These are phyloP conservation scores for Automeris io DNA, from an alignment of 2,888 invertebrate genomes.

Conservation along the genomic window DNA sequence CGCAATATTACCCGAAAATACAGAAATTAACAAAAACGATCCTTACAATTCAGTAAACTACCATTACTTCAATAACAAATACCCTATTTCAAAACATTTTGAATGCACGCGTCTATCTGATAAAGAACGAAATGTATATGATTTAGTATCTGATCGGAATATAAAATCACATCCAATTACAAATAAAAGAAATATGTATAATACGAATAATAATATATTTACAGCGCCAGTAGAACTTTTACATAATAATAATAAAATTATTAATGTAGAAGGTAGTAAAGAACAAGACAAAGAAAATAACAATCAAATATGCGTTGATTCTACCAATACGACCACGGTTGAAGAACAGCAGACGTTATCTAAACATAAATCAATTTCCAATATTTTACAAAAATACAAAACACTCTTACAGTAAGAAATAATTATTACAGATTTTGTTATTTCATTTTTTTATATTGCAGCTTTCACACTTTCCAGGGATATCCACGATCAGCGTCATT, in stretches of 20 bases:
- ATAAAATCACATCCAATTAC: background rate
- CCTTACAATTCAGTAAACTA: background rate
- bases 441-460: background rate
- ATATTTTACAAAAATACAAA: conserved; percentile 47
- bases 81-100: background rate
- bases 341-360: background rate
- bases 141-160: background rate
- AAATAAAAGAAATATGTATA: background rate
- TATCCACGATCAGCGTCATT: conserved; percentile 9
- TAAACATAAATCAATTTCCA: conserved; percentile 21
- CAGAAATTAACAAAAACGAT: background rate
- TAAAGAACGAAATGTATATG: background rate
- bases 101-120: background rate
- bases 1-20: conserved; percentile 4
- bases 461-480: conserved; percentile 18
- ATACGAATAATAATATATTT: background rate
- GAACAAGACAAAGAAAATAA: background rate
- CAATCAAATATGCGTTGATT: background rate
- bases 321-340: background rate
- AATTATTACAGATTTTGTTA: background rate
- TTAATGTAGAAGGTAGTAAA: background rate
- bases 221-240: background rate
- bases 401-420: conserved; percentile 34
- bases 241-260: background rate
- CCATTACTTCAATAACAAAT: background rate